These are phyloP conservation scores for Sphenopsis melanotis DNA, from an alignment of 2,797 vertebrate genomes.

Conservation along the genomic window DNA sequence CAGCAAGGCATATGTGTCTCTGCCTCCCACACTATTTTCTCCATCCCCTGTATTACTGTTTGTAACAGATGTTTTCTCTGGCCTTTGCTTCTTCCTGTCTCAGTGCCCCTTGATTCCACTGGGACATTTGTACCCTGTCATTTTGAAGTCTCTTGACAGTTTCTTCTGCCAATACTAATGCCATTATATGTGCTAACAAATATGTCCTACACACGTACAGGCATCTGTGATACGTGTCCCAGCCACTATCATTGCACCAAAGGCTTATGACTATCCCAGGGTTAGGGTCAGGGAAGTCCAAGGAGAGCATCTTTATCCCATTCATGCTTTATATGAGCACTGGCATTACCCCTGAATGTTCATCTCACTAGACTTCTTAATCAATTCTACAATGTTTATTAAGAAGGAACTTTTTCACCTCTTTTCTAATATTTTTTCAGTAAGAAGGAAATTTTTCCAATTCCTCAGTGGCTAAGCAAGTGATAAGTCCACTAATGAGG, in stretches of 20 bases:
- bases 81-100: constrained; percentile 1
- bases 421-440: not conserved
- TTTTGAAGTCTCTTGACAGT: not conserved
- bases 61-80: constrained; percentile 40
- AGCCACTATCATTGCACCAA: not conserved
- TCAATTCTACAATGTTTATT: not conserved
- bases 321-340: not conserved
- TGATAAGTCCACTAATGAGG: constrained; percentile 11
- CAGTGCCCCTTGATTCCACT: not conserved
- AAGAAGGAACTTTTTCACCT: not conserved
- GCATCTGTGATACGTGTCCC: not conserved
- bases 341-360: not conserved
- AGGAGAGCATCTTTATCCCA: not conserved
- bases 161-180: not conserved
- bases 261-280: not conserved
- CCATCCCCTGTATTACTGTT: not conserved
- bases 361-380: not conserved
- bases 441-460: not conserved
- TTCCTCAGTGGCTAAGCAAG: not conserved
- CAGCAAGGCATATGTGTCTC: not conserved
- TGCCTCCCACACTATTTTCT: not conserved
- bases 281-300: not conserved
- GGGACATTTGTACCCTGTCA: not conserved
- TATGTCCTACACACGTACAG: not conserved
- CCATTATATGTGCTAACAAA: not conserved